Conservation (phyloP, 2,888 invertebrate species). For the Lobophora halterata region DNA sequence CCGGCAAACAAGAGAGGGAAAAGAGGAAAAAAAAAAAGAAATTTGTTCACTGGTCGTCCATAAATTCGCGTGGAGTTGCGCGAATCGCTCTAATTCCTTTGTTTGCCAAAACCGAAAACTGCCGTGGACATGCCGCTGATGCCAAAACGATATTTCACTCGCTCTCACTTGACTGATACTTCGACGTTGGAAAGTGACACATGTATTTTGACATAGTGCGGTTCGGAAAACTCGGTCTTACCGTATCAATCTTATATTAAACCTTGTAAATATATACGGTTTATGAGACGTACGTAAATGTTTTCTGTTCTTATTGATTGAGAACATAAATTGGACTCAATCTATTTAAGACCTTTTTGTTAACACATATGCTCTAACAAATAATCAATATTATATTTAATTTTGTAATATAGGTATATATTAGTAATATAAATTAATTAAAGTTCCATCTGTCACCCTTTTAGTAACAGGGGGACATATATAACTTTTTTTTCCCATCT, state of each 20-base stretch:
- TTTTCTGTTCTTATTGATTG: too few species aligned
- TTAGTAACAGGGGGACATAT: too few species aligned
- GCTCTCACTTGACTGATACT: conserved; percentile 64
- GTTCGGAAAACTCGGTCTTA: conserved; percentile 38
- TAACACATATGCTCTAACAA: too few species aligned
- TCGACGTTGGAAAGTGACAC: conserved; percentile 62
- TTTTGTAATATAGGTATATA: too few species aligned
- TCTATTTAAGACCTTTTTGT: too few species aligned
- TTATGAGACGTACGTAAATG: conserved; percentile 47
- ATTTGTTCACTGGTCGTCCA: conserved; percentile 66
- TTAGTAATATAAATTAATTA: too few species aligned
- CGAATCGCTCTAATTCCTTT: conserved; percentile 73
- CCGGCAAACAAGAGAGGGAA: conserved; percentile 45
- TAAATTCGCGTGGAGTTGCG: conserved; percentile 64
- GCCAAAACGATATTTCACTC: conserved; percentile 67
- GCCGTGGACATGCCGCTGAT: conserved; percentile 56
- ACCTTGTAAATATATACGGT: conserved; percentile 47
- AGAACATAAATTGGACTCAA: too few species aligned
- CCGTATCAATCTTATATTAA: conserved; percentile 46
- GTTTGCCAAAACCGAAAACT: conserved; percentile 75
- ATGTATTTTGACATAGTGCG: conserved; percentile 46
- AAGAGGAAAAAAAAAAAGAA: conserved; percentile 59
- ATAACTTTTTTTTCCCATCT: too few species aligned
- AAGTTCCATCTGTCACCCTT: too few species aligned
- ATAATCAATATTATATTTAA: too few species aligned